Conservation (phyloP, 1,140 invertebrate species). For the Drosophila hydei region DNA sequence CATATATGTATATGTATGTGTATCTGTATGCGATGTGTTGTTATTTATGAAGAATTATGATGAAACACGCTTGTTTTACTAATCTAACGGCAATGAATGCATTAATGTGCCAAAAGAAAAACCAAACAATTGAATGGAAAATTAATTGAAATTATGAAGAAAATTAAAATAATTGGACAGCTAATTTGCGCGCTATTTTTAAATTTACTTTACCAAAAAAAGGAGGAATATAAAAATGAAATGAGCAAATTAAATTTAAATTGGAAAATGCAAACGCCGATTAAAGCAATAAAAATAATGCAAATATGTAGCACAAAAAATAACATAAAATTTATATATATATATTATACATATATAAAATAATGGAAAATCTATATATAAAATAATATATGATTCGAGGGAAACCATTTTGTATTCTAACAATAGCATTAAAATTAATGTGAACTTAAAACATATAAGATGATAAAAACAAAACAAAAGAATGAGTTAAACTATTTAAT, state of each 20-base stretch:
- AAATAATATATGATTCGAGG: constrained; percentile 20
- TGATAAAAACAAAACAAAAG: constrained; percentile 24
- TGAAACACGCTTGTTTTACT: constrained; percentile 48
- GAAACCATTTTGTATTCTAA: constrained; percentile 50
- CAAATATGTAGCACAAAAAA: constrained; percentile 57
- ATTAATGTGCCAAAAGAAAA: constrained; percentile 71
- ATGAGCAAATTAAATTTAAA: constrained; percentile 11
- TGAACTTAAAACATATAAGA: constrained; percentile 37
- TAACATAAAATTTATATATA: constrained; percentile 11
- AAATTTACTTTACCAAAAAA: constrained; percentile 37
- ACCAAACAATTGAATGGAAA: constrained; percentile 7
- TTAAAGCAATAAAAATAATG: constrained; percentile 61
- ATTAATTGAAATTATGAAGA: constrained; percentile 4
- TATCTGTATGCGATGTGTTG: constrained; percentile 19
- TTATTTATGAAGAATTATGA: constrained; percentile 66
- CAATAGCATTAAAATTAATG: constrained; percentile 40
- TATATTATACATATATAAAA: constrained; percentile 15
- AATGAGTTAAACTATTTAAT: constrained; percentile 64
- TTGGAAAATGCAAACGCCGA: constrained; percentile 36
- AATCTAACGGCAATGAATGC: constrained; percentile 49
- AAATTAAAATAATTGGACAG: constrained; percentile 5
- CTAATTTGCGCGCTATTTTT: constrained; percentile 27
- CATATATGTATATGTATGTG: constrained; percentile 8
- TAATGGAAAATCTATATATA: constrained; percentile 24
- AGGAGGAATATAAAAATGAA: constrained; percentile 16